A percentile compares a stretch with the other conserved stretches of the same genome.
phyloP scores from a whole-genome alignment of 2,888 invertebrate genomes.

The Melanotus villosus region DNA sequence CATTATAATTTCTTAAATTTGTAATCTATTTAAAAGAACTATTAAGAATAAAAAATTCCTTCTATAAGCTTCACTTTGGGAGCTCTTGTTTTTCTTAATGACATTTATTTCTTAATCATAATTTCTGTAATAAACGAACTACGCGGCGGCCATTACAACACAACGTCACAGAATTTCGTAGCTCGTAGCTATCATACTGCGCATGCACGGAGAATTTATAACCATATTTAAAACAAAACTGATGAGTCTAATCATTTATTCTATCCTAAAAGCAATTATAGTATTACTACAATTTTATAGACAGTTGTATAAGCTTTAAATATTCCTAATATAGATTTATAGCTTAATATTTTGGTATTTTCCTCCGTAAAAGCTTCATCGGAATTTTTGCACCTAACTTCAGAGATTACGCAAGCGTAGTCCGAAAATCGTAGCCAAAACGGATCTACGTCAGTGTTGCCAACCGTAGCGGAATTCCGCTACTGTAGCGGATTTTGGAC shows the following conservation, averaged over 20 bases:
- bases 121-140: conserved; percentile 18
- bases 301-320: too few species aligned
- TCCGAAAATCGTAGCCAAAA: conserved; percentile 10
- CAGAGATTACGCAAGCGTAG: not conserved
- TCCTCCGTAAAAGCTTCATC: too few species aligned
- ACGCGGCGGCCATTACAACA: conserved; percentile 18
- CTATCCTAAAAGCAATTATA: too few species aligned
- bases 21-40: not conserved
- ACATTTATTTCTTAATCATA: conserved; percentile 16
- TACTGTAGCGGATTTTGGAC: too few species aligned
- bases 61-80: not conserved
- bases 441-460: not conserved
- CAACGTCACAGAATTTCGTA: conserved; percentile 30
- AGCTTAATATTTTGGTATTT: too few species aligned
- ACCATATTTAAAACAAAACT: too few species aligned
- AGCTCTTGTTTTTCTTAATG: conserved; percentile 7
- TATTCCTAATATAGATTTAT: too few species aligned
- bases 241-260: too few species aligned
- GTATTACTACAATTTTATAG: too few species aligned
- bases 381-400: too few species aligned
- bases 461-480: too few species aligned
- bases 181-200: conserved; percentile 13
- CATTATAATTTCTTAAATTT: not conserved
- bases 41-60: not conserved
- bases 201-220: too few species aligned